phyloP scores from a whole-genome alignment of 2,888 invertebrate species.

The Volucella inanis region DNA sequence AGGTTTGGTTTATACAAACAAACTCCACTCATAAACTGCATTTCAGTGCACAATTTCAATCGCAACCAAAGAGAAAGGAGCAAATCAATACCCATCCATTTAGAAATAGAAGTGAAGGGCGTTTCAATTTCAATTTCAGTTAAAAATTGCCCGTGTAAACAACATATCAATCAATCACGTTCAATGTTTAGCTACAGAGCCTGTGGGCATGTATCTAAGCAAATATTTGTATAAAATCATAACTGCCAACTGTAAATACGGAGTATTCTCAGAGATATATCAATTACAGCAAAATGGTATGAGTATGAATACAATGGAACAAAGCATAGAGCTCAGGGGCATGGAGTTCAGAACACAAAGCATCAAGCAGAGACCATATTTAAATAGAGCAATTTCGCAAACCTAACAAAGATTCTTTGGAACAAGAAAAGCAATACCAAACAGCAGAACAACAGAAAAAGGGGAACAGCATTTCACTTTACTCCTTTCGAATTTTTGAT shows the following conservation, averaged over 20 bases:
- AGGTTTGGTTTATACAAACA: too few relatives aligned
- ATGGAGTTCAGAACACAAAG: too few relatives aligned
- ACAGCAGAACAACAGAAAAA: conserved; percentile 13
- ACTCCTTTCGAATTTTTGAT: neutral
- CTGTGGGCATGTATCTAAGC: conserved; percentile 9
- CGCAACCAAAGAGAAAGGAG: conserved; percentile 10
- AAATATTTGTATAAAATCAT: conserved; percentile 59
- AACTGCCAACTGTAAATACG: conserved; percentile 27
- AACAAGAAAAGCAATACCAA: neutral
- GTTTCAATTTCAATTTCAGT: conserved; percentile 9
- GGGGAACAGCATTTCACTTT: conserved; percentile 44
- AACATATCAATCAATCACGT: conserved; percentile 36
- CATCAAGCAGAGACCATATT: too few relatives aligned
- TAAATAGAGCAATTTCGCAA: too few relatives aligned
- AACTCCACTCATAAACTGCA: neutral
- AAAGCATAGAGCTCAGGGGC: too few relatives aligned
- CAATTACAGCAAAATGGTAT: conserved; percentile 15
- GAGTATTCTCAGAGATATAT: conserved; percentile 25
- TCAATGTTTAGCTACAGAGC: conserved; percentile 25
- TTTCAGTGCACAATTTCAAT: neutral
- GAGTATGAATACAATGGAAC: too few relatives aligned
- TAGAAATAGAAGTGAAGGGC: conserved; percentile 35
- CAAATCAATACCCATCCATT: conserved; percentile 32
- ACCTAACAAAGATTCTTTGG: too few relatives aligned
- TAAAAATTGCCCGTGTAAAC: conserved; percentile 23